These are phyloP conservation scores for Nycticryphes semicollaris DNA, from an alignment of 2,113 vertebrate species.

Conservation along the genomic window DNA sequence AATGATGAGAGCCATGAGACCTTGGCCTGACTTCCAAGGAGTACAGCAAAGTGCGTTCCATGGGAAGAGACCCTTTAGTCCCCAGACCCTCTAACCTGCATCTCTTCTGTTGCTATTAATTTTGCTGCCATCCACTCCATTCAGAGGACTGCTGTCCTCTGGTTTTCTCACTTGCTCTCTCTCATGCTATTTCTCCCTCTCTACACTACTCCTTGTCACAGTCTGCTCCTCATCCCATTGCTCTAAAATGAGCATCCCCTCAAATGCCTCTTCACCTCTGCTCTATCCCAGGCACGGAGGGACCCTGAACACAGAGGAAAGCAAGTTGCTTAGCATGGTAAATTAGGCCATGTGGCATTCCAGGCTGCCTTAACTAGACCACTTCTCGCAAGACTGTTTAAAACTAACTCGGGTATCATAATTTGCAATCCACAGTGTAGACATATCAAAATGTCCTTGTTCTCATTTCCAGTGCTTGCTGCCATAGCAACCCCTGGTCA, in stretches of 20 bases:
- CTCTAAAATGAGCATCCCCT: background rate
- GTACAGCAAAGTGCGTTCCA: background rate
- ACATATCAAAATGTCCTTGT: slow-evolving; percentile 73
- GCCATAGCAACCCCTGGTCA: slow-evolving; percentile 71
- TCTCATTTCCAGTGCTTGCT: slow-evolving; percentile 69
- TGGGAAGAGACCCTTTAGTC: background rate
- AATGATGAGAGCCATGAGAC: background rate
- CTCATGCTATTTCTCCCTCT: background rate
- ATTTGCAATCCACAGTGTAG: slow-evolving; percentile 70
- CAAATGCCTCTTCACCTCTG: background rate
- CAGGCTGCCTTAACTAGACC: slow-evolving; percentile 52
- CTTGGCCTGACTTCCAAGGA: background rate
- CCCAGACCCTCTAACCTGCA: background rate
- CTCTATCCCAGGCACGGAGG: background rate
- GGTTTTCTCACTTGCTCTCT: background rate
- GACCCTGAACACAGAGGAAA: background rate
- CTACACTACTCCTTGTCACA: background rate
- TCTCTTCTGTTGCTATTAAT: background rate
- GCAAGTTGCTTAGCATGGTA: background rate
- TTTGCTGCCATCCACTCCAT: background rate
- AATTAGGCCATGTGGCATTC: slow-evolving; percentile 33
- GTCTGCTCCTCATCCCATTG: background rate
- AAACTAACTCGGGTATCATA: slow-evolving; percentile 67
- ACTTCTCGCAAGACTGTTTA: slow-evolving; percentile 63
- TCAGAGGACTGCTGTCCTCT: background rate